phyloP scores from a whole-genome alignment of 2,797 vertebrate species.

The Chromobotia macracanthus region DNA sequence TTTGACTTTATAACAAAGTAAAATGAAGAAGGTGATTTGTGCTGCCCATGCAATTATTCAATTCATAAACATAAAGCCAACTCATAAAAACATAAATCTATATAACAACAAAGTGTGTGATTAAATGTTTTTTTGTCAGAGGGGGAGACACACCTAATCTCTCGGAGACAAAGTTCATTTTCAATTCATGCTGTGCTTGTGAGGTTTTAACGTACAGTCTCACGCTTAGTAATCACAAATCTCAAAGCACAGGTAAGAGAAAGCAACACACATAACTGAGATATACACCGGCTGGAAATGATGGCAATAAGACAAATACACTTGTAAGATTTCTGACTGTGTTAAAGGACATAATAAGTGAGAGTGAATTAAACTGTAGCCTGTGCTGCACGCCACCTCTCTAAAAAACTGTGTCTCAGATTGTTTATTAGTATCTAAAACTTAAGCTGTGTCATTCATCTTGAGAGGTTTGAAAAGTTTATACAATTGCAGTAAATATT shows the following conservation, averaged over 20 bases:
- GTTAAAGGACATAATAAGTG: background rate
- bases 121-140: background rate
- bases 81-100: no score
- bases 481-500: background rate
- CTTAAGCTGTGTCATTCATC: no score
- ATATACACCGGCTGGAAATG: background rate
- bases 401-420: background rate
- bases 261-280: background rate
- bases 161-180: background rate
- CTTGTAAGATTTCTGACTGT: background rate
- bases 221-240: background rate
- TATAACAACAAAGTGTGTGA: no score
- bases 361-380: background rate
- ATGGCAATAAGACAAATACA: background rate
- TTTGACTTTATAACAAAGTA: background rate
- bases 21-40: background rate
- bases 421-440: background rate
- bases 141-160: background rate
- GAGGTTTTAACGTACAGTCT: background rate
- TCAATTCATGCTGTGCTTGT: background rate
- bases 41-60: background rate
- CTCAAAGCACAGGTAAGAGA: background rate
- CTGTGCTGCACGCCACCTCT: background rate
- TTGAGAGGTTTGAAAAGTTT: constrained; percentile 1
- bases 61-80: no score